Evolutionary conservation across 2,888 invertebrate species (phyloP), one percentile per base, ranked within the genome.

Genomic region (Tetramorium bicarinatum): DNA sequence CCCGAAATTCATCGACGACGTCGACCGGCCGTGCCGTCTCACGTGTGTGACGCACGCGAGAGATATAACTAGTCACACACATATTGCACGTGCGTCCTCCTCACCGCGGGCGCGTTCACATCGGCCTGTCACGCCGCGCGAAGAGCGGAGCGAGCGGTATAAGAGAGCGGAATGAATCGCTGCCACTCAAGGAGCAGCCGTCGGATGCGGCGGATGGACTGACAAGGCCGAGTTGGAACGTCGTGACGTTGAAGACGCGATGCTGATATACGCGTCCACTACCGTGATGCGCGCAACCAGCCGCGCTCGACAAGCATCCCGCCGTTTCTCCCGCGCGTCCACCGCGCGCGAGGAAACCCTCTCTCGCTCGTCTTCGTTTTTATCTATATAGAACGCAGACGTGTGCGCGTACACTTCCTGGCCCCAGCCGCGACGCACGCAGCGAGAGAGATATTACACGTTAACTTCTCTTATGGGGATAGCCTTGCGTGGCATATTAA

Each of bases 141-240:
- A 64, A 82, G 82, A 56, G 67, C 56, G 82, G 38, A 75, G 59
- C 77, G 83, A 69, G 62, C 76, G 77, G 74, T 59, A 86, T 79
- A 81, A 82, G 44, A 67, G 82, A 86, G 49, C 87, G 88, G 85
- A 90, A 89, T 88, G 90, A 89, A 87, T 84, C 89, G 86, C 86
- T 89, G 91, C 87, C 91, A 91, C 87, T 91, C 90, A 89, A 90
- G 88, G 86, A 87, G 79, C 83, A 87, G 83, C 85, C 87, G 87
- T 87, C 84, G 84, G 87, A 87, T 86, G 85, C 85, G 84, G 66
- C 86, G 83, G 88, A 90, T 86, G 88, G 89, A 88, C 87, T 83
- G 85, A 75, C 85, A 83, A 84, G 84, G 85, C 85, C 85, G 79
- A 84, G 85, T 71, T 74, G 66, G 80, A 64, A 71, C 83, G 72